These are phyloP conservation scores for Leptinotarsa defecta DNA, from an alignment of 1,140 invertebrate genomes.

Conservation along the genomic window DNA sequence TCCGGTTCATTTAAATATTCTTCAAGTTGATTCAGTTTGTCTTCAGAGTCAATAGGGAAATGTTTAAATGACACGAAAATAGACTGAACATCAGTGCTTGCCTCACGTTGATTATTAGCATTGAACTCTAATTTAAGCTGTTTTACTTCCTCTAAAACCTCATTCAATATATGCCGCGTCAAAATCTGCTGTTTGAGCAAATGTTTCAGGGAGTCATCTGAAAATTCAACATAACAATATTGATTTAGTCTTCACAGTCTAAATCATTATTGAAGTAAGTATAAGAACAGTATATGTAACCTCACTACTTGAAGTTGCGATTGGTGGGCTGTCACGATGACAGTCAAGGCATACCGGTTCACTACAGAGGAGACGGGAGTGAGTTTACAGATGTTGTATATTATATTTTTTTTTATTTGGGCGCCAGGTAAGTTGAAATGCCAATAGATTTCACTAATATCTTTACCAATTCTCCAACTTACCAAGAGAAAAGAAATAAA, in stretches of 20 bases:
- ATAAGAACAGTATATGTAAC: no score
- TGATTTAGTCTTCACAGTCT: not conserved
- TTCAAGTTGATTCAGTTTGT: not conserved
- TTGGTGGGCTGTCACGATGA: no score
- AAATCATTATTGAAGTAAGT: no score
- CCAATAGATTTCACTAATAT: no score
- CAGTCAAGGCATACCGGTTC: no score
- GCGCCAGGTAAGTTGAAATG: no score
- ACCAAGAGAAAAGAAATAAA: no score
- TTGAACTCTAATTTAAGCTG: not conserved
- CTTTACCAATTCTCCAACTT: no score
- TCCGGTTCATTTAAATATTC: not conserved
- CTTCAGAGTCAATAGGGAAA: not conserved
- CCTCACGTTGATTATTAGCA: not conserved
- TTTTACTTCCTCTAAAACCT: not conserved
- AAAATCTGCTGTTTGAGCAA: slow-evolving; percentile 4
- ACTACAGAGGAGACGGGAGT: no score
- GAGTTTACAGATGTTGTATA: no score
- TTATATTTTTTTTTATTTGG: no score
- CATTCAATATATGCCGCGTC: not conserved
- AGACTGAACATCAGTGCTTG: not conserved
- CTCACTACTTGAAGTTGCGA: no score
- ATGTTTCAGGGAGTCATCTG: not conserved
- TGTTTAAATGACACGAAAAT: slow-evolving; percentile 9
- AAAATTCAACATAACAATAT: not conserved